phyloP scores from a whole-genome alignment of 53 echinoderm and acorn worm genomes.

The Patiria pectinifera region DNA sequence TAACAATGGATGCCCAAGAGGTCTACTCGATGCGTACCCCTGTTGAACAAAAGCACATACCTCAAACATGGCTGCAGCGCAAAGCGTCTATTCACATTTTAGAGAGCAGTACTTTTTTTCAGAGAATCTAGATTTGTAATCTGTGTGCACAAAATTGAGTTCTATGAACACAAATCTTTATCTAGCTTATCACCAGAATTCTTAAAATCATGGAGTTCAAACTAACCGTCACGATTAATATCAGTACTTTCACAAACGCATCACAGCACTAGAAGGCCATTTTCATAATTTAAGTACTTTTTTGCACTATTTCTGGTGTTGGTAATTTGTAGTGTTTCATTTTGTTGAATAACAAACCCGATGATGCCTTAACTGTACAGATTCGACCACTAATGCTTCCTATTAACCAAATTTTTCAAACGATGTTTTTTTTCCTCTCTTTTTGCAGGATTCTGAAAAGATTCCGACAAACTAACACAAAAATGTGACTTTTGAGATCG shows the following conservation, averaged over 20 bases:
- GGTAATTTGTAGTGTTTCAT: background rate
- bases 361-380: conserved; percentile 50
- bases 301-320: background rate
- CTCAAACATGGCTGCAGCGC: too few species aligned
- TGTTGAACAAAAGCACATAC: too few species aligned
- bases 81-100: too few species aligned
- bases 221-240: too few species aligned
- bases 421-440: background rate
- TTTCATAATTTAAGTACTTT: background rate
- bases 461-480: background rate
- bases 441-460: background rate
- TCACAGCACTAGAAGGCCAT: background rate
- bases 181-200: too few species aligned
- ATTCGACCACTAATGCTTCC: conserved; percentile 43
- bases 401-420: background rate
- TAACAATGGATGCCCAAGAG: too few species aligned
- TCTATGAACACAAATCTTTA: background rate
- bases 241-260: background rate
- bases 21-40: too few species aligned
- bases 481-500: conserved; percentile 16
- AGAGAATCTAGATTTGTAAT: background rate
- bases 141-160: background rate
- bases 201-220: too few species aligned
- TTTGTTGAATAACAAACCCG: background rate
- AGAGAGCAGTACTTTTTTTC: background rate